Evolutionary conservation across 2,113 vertebrate genomes (phyloP), one percentile per base, ranked within the genome.

Genomic region (Labeo rohita): DNA sequence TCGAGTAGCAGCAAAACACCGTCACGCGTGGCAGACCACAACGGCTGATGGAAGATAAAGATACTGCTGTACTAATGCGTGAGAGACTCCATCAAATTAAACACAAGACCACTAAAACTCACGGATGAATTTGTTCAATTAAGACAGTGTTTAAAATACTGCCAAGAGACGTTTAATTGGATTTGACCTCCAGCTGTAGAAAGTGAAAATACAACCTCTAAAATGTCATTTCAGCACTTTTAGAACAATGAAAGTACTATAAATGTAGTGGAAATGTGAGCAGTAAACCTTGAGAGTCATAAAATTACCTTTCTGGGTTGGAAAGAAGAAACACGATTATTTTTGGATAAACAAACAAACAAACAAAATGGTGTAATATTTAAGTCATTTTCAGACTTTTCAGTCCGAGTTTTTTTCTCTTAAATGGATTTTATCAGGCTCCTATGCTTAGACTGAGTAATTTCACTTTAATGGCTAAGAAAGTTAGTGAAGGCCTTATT

Each of bases 1-100:
- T 56, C 75, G 16, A 76, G n/a, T 2, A 78, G 50, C 34, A n/a
- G 77, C 34, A 61, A 61, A n/a, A 80, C 54, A 80, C 16, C 2
- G 3, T 65, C 79, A 80, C n/a, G 13, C 11, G 23, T 80, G 79
- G 66, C 80, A 52, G 36, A 68, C 13, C 61, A 36, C 63, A 82
- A 15, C 2, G 6, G 36, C 54, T 7, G 54, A 61, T 45, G 36
- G 16, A 11, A 61, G 54, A 65, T 80, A 45, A 80, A 65, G 16
- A 21, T 12, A 49, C 72, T 13, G 11, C 72, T 49, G 70, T 6
- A 73, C 9, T 23, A 50, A 21, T 12, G 56, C 15, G 49, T 75
- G 11, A 12, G 16, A 21, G 70, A 47, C 70, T 47, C 70, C 36
- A 45, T 73, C 4, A 12, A n/a, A 10, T 74, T 12, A 47, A 45